Conservation (phyloP, 2,113 vertebrate species). For the Chloroceryle aenea region DNA sequence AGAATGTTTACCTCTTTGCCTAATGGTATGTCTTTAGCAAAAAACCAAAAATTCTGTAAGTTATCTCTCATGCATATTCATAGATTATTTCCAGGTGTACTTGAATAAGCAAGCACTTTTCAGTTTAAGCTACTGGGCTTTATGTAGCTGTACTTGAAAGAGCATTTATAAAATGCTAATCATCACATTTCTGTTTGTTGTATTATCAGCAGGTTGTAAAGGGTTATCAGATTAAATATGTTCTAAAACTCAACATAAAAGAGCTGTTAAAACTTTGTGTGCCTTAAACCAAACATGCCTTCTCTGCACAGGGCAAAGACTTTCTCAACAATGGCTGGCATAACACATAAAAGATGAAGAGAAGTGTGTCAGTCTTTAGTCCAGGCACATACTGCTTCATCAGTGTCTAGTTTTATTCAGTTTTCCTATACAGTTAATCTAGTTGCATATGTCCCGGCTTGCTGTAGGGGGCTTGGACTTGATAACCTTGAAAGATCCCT, state of each 20-base stretch:
- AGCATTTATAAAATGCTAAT: background rate
- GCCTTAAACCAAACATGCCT: background rate
- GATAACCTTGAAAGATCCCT: too few species aligned
- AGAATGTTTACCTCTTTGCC: slow-evolving; percentile 44
- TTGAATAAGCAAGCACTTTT: slow-evolving; percentile 6
- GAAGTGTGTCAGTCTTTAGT: background rate
- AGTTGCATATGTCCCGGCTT: too few species aligned
- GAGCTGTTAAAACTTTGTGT: background rate
- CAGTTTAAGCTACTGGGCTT: slow-evolving; percentile 14
- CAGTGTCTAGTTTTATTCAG: slow-evolving; percentile 11
- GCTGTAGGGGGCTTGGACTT: too few species aligned
- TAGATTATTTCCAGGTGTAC: background rate
- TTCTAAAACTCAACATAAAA: background rate
- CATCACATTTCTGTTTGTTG: background rate
- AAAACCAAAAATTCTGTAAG: slow-evolving; percentile 24
- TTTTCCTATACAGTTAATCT: background rate
- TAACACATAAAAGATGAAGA: background rate
- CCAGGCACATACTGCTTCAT: background rate
- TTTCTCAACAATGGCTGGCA: background rate
- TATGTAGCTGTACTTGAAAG: background rate
- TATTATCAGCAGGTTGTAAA: background rate
- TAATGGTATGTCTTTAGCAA: background rate
- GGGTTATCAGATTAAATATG: background rate
- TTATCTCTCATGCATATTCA: slow-evolving; percentile 2
- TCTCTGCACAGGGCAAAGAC: background rate